Conservation (phyloP, 1,140 invertebrate genomes). For the Lordiphosa collinella region DNA sequence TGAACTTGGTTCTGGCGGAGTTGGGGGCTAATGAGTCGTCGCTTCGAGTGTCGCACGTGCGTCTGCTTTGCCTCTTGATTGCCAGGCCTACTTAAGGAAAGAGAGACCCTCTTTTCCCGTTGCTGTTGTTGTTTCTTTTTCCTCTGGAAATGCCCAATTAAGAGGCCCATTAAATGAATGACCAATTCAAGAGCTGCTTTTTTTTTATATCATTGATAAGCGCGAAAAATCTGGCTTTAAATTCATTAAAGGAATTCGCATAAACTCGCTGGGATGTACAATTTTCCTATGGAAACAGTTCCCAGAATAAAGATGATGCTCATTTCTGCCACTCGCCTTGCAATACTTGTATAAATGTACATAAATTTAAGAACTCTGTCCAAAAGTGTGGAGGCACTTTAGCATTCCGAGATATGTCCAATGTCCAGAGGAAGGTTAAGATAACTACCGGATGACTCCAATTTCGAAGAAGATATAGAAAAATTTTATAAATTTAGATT, state of each 20-base stretch:
- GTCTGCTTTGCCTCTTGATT: conserved; percentile 38
- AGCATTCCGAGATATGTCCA: no score
- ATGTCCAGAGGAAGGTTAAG: no score
- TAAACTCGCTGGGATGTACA: background rate
- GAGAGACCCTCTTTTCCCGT: background rate
- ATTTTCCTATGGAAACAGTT: no score
- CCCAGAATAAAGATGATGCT: no score
- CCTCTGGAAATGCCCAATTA: conserved; percentile 44
- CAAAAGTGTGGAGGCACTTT: no score
- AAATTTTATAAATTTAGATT: no score
- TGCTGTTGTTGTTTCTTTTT: background rate
- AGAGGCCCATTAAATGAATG: conserved; percentile 54
- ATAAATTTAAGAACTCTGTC: no score
- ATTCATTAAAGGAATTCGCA: background rate
- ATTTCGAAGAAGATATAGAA: no score
- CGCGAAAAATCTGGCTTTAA: background rate
- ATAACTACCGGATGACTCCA: no score
- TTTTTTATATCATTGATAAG: conserved; percentile 6
- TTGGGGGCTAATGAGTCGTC: conserved; percentile 63
- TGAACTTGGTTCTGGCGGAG: conserved; percentile 1
- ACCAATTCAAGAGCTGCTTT: conserved; percentile 48
- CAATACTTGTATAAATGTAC: no score
- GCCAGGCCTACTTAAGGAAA: conserved; percentile 42
- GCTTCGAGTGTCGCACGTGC: conserved; percentile 69
- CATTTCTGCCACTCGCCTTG: no score